These are phyloP conservation scores for Anguilla obscura DNA, from an alignment of 2,797 vertebrate species.

Conservation along the genomic window DNA sequence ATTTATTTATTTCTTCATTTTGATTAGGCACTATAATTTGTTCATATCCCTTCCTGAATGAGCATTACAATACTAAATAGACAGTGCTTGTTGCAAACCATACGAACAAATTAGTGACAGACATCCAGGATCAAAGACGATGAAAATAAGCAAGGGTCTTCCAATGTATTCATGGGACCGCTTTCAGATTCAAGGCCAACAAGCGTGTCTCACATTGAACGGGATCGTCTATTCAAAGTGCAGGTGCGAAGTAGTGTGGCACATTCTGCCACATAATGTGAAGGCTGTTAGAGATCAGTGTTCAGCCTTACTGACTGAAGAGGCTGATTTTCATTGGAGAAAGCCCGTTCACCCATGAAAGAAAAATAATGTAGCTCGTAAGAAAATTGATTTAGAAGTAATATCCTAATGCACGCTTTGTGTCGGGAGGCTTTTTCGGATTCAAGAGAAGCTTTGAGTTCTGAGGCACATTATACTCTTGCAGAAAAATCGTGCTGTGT, in stretches of 20 bases:
- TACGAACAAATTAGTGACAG: conserved; percentile 86
- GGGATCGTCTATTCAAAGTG: conserved; percentile 91
- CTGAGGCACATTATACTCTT: not conserved
- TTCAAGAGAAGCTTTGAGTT: not conserved
- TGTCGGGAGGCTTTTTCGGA: conserved; percentile 43
- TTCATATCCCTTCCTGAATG: conserved; percentile 42
- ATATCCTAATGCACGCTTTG: conserved; percentile 75
- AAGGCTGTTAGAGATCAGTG: conserved; percentile 94
- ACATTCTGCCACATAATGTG: conserved; percentile 90
- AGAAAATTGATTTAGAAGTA: conserved; percentile 54
- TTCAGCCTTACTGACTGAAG: conserved; percentile 85
- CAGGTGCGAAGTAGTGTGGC: conserved; percentile 95
- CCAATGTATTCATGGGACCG: conserved; percentile 89
- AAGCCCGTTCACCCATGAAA: conserved; percentile 84
- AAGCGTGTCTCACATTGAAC: conserved; percentile 93
- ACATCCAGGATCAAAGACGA: conserved; percentile 87
- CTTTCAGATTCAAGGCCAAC: conserved; percentile 91
- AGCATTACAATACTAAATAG: conserved; percentile 53
- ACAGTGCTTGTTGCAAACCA: conserved; percentile 80
- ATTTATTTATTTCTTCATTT: not conserved
- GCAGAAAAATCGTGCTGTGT: not conserved
- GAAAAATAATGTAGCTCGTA: conserved; percentile 84
- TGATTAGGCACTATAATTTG: conserved; percentile 15
- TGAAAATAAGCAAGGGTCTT: conserved; percentile 80
- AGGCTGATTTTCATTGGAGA: conserved; percentile 85